Evolutionary conservation across 2,113 vertebrate species (phyloP), one percentile per base, ranked within the genome.

Genomic region (Dicrurus megarhynchus): DNA sequence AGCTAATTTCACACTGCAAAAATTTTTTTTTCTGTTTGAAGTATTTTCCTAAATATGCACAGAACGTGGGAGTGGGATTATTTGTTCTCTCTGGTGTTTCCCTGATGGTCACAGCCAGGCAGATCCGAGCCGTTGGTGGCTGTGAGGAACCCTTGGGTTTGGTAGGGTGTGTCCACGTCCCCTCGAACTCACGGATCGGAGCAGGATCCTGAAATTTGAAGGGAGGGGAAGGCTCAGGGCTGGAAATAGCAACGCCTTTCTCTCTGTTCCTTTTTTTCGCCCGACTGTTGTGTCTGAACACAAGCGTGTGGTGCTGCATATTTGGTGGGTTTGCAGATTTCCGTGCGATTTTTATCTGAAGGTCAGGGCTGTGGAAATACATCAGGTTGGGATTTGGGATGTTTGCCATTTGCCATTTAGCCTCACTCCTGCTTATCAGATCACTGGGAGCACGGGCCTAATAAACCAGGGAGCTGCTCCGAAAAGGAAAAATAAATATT

Each of bases 1-100:
- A 97, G 96, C 97, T 98, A 97, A 98, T 98, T 98, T 98, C 97
- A 98, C 97, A 97, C 93, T 97, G 97, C 96, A 97, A 97, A 95
- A 96, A 10, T 87, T 97, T 97, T 97, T 97, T 97, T 97, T 95
- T 59, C 95, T 85, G 97, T 98, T 98, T 98, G 98, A 98, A 98
- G 97, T 98, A 91, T 97, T 95, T 97, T 92, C 65, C 96, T 95
- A 97, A 97, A 93, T 93, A 95, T 90, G 97, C 94, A 85, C 92
- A 65, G 78, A 94, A 94, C 65, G 67, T 85, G 95, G 90, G 73
- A 94, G 80, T 84, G 94, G 95, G 95, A 73, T 97, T 91, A 76
- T 90, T 90, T 65, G 17, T 68, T 89, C 23, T 87, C 73, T 64
- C 32, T 30, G 71, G 11, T 50, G 63, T 83, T 46, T 55, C 65